Evolutionary conservation across 2,888 invertebrate species (phyloP), one percentile per base, ranked within the genome.

Genomic region (Pristionchus exspectatus): DNA sequence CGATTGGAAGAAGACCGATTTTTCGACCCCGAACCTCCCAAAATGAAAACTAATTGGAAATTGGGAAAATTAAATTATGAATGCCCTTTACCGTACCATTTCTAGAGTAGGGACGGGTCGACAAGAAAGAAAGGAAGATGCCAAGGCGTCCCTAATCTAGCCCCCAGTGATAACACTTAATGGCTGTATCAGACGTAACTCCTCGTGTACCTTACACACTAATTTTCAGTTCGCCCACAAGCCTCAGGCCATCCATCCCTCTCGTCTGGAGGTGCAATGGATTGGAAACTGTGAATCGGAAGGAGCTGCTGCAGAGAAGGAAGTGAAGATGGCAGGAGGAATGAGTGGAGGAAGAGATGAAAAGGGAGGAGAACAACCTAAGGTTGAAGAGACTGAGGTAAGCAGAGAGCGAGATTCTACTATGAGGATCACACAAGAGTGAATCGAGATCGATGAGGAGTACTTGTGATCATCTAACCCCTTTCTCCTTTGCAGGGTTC

Each of bases 401-500:
- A 54, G 83, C 54, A 27, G n/a, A 50, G 44, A 10, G 2, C 38
- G 38, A 0, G 44, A 33, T 18, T 50, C 44, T 50, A 5, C 44
- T 44, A 44, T 44, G 4, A 3, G 9, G 9, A 44, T 44, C 44
- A 44, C 12, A 9, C 44, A 50, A 50, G 44, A 50, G 44, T 50
- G 44, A 50, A 50, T 50, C 12, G 44, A 50, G 44, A 50, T 50
- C 44, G 12, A 7, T 50, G 10, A 44, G 44, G 3, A 9, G 44
- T 44, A 5, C 44, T 44, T 44, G 4, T 10, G 33, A n/a, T 24
- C 24, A 21, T 10, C n/a, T 63, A 21, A 24, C 0, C 9, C n/a
- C 1, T 30, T 33, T 30, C 30, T 72, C 69, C n/a, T 7, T 63
- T 30, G 69, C 87, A 87, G 87, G 72, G 72, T 92, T 91, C 92